phyloP scores from a whole-genome alignment of 2,113 vertebrate genomes.

The Strix uralensis region DNA sequence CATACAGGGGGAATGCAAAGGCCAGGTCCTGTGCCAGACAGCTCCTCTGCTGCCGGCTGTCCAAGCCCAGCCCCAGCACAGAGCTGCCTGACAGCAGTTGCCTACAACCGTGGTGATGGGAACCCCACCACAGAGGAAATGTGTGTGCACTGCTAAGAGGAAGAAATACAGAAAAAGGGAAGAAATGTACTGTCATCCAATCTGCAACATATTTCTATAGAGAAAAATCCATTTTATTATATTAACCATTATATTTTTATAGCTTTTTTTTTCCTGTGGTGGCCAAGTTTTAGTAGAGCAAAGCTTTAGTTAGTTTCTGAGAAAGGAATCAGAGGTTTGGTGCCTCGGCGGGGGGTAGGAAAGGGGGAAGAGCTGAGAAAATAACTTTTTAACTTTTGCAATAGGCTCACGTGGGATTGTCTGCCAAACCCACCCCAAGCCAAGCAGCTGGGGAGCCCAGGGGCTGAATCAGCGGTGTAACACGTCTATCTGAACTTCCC shows the following conservation, averaged over 20 bases:
- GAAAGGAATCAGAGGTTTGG: not conserved
- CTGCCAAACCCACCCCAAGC: not conserved
- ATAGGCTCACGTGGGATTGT: not conserved
- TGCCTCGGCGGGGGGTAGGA: not conserved
- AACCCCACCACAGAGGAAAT: not conserved
- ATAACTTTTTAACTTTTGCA: not conserved
- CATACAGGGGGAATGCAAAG: not conserved
- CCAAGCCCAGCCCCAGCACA: too few species aligned
- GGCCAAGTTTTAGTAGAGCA: not conserved
- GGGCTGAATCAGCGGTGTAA: accelerated
- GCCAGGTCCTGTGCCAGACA: not conserved
- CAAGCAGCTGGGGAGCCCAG: not conserved
- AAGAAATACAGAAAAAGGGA: not conserved
- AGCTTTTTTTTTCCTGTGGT: accelerated
- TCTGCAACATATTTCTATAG: not conserved
- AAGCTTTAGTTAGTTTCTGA: not conserved
- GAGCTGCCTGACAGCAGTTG: accelerated
- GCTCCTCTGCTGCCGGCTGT: too few species aligned
- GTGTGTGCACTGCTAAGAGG: not conserved
- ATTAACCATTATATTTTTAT: not conserved
- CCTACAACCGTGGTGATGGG: not conserved
- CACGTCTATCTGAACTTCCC: not conserved
- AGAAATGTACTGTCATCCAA: not conserved
- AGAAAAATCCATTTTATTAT: not conserved
- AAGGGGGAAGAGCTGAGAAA: not conserved